Percentiles rank a stretch among this genome's conserved stretches.
Conservation (phyloP, 2,113 vertebrate species). For the Geococcyx californianus region DNA sequence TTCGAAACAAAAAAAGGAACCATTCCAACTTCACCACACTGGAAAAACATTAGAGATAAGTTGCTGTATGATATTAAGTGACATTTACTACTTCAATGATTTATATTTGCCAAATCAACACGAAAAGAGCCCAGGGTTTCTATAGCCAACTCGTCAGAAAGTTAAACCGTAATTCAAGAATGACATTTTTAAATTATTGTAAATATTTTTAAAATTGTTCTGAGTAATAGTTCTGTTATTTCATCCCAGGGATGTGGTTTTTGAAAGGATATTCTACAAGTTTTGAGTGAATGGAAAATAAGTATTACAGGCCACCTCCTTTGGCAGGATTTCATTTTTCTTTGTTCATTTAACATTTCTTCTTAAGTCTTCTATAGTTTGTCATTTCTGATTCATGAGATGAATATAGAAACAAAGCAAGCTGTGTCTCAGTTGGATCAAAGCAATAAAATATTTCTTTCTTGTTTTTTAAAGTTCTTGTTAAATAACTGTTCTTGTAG, state of each 20-base stretch:
- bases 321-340: constrained; percentile 47
- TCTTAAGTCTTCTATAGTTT: constrained; percentile 2
- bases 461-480: not conserved
- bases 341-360: constrained; percentile 24
- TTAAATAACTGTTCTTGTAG: not conserved
- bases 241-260: not conserved
- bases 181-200: not conserved
- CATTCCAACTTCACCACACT: not conserved
- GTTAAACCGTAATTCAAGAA: not conserved
- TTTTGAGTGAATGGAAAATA: not conserved
- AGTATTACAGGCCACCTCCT: not conserved
- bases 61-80: not conserved
- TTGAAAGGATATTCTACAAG: not conserved
- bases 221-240: not conserved
- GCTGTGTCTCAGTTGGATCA: not conserved
- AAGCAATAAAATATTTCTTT: not conserved
- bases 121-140: not conserved
- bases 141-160: not conserved
- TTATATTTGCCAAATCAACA: not conserved
- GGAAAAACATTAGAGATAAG: not conserved
- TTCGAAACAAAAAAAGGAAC: not conserved
- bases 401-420: not conserved
- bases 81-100: not conserved
- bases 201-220: not conserved
- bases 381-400: not conserved